Conservation (phyloP, 2,797 vertebrate genomes). For the Ctenosaura bakeri region DNA sequence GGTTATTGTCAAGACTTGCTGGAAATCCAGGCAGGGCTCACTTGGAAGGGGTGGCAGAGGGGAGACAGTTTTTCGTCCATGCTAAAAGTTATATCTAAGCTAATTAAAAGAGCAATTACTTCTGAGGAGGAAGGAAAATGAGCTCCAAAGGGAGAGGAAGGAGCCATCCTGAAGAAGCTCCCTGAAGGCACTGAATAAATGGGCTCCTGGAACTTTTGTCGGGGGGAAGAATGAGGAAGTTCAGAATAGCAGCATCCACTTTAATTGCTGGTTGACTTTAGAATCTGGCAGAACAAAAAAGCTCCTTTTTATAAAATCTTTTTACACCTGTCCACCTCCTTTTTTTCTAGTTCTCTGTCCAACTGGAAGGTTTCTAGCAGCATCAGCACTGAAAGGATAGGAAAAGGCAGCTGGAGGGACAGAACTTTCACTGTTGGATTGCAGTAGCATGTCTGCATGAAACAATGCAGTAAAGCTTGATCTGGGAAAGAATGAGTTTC, state of each 20-base stretch:
- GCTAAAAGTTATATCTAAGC: slow-evolving; percentile 20
- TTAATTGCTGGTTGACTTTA: neutral
- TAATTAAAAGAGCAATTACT: slow-evolving; percentile 41
- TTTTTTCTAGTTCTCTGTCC: too few species aligned
- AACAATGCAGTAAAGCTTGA: too few species aligned
- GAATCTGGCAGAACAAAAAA: neutral
- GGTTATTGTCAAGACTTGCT: slow-evolving; percentile 11
- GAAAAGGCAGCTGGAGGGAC: too few species aligned
- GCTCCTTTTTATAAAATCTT: too few species aligned
- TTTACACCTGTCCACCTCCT: too few species aligned
- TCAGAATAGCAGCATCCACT: neutral
- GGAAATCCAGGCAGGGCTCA: neutral
- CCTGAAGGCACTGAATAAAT: neutral
- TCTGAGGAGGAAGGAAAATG: neutral
- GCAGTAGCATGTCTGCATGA: too few species aligned
- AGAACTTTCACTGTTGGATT: too few species aligned
- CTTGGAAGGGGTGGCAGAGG: neutral
- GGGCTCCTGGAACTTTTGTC: neutral
- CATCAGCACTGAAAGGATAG: too few species aligned
- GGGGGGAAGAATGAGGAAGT: neutral
- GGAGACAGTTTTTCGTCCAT: neutral
- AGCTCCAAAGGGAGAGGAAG: neutral
- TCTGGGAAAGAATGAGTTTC: too few species aligned
- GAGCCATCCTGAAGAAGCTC: neutral
- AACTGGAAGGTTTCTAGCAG: too few species aligned